Conservation (phyloP, 2,113 vertebrate species). For the Colistium nudipinnis region DNA sequence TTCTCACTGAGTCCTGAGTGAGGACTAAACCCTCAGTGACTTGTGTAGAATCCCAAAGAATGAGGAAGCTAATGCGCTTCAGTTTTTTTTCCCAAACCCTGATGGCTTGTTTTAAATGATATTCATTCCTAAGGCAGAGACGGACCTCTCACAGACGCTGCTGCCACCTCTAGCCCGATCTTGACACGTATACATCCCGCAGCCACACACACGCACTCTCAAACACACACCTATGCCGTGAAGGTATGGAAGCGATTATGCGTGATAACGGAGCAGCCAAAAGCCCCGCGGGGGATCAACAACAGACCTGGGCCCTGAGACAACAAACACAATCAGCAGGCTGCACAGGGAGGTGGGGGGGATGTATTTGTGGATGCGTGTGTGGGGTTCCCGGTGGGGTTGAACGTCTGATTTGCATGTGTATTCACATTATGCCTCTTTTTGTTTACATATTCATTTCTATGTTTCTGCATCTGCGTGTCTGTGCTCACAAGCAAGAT, state of each 20-base stretch:
- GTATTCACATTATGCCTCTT: background rate
- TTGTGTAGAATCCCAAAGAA: background rate
- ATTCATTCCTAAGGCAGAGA: conserved; percentile 47
- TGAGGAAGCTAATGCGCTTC: background rate
- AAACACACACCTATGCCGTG: conserved; percentile 53
- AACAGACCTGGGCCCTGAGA: conserved; percentile 74
- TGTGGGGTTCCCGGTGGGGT: conserved; percentile 19
- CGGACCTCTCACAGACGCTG: conserved; percentile 41
- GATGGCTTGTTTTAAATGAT: conserved; percentile 44
- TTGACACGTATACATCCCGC: conserved; percentile 59
- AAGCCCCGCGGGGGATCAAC: conserved; percentile 70
- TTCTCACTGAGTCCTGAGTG: conserved; percentile 3
- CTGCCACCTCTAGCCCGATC: conserved; percentile 50
- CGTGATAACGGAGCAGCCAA: conserved; percentile 66
- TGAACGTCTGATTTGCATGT: conserved; percentile 44
- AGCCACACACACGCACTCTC: conserved; percentile 44
- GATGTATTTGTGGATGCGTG: conserved; percentile 39
- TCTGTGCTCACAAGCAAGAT: conserved; percentile 10
- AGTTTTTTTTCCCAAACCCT: conserved; percentile 13
- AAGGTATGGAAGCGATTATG: conserved; percentile 77
- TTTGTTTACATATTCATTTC: background rate
- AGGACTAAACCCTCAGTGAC: background rate
- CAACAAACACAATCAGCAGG: conserved; percentile 77
- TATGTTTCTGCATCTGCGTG: conserved; percentile 21
- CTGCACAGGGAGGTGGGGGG: conserved; percentile 40